These are phyloP conservation scores for Palythoa heliodiscus DNA, from an alignment of 92 coral and sea anemone species.

Conservation along the genomic window DNA sequence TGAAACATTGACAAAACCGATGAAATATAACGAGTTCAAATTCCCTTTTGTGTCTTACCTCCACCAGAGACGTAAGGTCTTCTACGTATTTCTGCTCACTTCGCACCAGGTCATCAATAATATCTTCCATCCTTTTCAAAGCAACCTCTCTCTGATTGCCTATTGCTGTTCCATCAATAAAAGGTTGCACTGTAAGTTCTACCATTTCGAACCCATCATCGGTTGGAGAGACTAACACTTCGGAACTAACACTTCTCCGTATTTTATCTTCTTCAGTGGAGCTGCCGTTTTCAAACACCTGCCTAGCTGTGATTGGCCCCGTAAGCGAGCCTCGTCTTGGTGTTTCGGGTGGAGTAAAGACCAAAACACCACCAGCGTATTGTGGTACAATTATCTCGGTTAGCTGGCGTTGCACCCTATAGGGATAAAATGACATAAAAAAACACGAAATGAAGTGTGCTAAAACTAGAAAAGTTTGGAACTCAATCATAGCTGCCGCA, in stretches of 20 bases:
- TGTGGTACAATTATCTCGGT: conserved; percentile 82
- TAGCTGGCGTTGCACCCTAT: conserved; percentile 50
- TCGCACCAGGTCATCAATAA: conserved; percentile 71
- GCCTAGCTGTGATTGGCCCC: conserved; percentile 49
- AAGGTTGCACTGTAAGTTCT: conserved; percentile 81
- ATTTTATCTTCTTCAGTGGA: conserved; percentile 32
- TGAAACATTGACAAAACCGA: background rate
- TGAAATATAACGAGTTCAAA: background rate
- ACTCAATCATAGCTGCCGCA: too few relatives aligned
- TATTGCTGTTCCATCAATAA: conserved; percentile 61
- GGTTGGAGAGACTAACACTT: conserved; percentile 59
- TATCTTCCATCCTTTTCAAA: conserved; percentile 67
- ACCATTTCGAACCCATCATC: conserved; percentile 71
- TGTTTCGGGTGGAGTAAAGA: conserved; percentile 81
- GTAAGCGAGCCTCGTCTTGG: conserved; percentile 62
- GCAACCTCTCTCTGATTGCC: conserved; percentile 57
- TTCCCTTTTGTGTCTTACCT: conserved; percentile 56
- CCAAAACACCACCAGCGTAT: conserved; percentile 84
- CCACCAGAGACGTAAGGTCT: conserved; percentile 77
- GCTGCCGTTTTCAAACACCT: conserved; percentile 52
- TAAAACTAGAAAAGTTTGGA: too few relatives aligned
- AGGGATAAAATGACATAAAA: background rate
- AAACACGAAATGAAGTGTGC: too few relatives aligned
- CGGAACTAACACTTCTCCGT: conserved; percentile 54
- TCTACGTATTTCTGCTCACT: conserved; percentile 85